These are phyloP conservation scores for Garra rufa DNA, from an alignment of 2,113 vertebrate species.

Conservation along the genomic window DNA sequence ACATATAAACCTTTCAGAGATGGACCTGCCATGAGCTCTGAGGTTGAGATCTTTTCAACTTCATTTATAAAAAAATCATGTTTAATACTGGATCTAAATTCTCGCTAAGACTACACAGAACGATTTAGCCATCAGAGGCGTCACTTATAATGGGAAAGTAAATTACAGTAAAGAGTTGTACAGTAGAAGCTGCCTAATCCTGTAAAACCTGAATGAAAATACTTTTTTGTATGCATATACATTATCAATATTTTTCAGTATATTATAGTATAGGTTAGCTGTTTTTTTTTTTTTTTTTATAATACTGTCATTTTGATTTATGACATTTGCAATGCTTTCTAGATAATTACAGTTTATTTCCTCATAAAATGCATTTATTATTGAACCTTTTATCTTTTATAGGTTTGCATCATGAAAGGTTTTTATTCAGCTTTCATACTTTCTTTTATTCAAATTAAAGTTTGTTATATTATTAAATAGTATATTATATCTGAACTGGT, in stretches of 20 bases:
- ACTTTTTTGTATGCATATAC: not conserved
- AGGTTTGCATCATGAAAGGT: not conserved
- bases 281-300: not conserved
- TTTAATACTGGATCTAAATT: not conserved
- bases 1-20: slow-evolving; percentile 13
- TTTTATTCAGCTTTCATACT: not conserved
- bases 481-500: not conserved
- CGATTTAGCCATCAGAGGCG: not conserved
- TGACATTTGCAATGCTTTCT: not conserved
- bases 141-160: not conserved
- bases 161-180: not conserved
- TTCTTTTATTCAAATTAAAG: not conserved
- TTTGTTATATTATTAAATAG: not conserved
- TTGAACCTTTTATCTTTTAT: not conserved
- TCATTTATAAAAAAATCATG: not conserved
- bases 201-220: not conserved
- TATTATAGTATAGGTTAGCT: not conserved
- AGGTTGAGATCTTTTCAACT: not conserved
- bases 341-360: not conserved
- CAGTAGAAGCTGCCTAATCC: not conserved
- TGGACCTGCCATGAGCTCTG: not conserved
- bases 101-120: not conserved
- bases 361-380: not conserved
- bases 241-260: not conserved
- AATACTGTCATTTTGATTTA: not conserved